phyloP scores from a whole-genome alignment of 2,113 vertebrate genomes.

The Sylvia atricapilla region DNA sequence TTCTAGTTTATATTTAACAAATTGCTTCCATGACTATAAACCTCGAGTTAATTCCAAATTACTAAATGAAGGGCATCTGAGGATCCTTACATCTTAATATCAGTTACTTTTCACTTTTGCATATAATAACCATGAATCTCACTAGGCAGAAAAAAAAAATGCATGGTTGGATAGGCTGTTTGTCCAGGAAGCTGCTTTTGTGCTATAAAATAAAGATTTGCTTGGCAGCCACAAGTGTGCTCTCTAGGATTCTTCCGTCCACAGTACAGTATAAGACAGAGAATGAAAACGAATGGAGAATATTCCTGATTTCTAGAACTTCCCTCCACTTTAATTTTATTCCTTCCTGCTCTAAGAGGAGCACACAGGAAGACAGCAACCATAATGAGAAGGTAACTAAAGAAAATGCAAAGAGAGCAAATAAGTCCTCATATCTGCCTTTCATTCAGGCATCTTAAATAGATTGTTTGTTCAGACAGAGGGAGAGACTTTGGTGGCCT shows the following conservation, averaged over 20 bases:
- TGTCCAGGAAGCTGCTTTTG: slow-evolving; percentile 53
- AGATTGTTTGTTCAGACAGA: not conserved
- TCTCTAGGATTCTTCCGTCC: slow-evolving; percentile 35
- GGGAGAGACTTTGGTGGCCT: not conserved
- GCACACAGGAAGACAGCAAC: not conserved
- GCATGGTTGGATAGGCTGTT: not conserved
- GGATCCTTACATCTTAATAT: not conserved
- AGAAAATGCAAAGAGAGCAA: not conserved
- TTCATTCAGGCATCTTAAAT: not conserved
- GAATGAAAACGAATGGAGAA: not conserved
- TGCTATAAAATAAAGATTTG: slow-evolving; percentile 49
- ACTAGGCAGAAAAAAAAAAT: not conserved
- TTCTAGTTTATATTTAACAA: not conserved
- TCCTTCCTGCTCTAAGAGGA: not conserved
- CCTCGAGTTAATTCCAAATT: not conserved
- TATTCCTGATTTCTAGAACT: not conserved
- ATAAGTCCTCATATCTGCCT: not conserved
- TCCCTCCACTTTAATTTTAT: not conserved
- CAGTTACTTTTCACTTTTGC: slow-evolving; percentile 32
- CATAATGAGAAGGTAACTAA: not conserved
- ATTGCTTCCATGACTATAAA: not conserved
- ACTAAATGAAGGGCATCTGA: not conserved
- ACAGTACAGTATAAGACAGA: not conserved
- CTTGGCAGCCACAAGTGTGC: slow-evolving; percentile 24
- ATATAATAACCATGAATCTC: not conserved